Percentiles rank a stretch among this genome's conserved stretches.
These are phyloP conservation scores for Etia nguti DNA, from an alignment of 2,113 vertebrate genomes.

Conservation along the genomic window DNA sequence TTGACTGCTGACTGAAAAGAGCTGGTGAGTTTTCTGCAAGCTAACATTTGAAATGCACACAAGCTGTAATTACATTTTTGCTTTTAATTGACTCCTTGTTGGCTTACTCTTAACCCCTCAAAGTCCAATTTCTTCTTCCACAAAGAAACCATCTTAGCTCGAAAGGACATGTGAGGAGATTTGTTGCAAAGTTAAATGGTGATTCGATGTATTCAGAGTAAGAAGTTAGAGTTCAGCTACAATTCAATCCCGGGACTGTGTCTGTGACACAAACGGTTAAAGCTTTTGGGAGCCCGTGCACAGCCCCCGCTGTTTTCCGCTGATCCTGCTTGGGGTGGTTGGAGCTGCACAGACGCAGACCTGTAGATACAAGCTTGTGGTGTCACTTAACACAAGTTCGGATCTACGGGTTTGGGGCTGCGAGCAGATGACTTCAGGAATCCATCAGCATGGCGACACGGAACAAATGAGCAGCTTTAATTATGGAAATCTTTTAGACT, in stretches of 20 bases:
- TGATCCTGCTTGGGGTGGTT: slow-evolving; percentile 26
- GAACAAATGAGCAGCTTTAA: background rate
- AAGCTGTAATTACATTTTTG: background rate
- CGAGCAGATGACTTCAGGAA: slow-evolving; percentile 69
- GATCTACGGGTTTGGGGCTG: slow-evolving; percentile 95
- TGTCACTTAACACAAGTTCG: slow-evolving; percentile 88
- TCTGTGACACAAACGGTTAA: slow-evolving; percentile 7
- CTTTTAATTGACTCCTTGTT: background rate
- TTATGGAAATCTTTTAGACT: background rate
- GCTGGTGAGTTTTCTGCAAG: background rate
- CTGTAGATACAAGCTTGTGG: slow-evolving; percentile 95
- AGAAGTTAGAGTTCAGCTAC: background rate
- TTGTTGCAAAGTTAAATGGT: background rate
- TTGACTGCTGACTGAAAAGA: slow-evolving; percentile 1
- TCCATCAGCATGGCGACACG: background rate
- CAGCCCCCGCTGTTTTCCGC: background rate
- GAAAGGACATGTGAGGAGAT: background rate
- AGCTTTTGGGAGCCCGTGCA: background rate
- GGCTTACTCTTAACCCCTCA: background rate
- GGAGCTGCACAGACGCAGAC: slow-evolving; percentile 68
- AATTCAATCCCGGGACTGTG: background rate
- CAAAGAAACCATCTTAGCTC: background rate
- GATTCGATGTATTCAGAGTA: background rate
- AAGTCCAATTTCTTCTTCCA: background rate
- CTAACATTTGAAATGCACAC: background rate